phyloP scores from a whole-genome alignment of 2,888 invertebrate species.

The Ophion ellenae region DNA sequence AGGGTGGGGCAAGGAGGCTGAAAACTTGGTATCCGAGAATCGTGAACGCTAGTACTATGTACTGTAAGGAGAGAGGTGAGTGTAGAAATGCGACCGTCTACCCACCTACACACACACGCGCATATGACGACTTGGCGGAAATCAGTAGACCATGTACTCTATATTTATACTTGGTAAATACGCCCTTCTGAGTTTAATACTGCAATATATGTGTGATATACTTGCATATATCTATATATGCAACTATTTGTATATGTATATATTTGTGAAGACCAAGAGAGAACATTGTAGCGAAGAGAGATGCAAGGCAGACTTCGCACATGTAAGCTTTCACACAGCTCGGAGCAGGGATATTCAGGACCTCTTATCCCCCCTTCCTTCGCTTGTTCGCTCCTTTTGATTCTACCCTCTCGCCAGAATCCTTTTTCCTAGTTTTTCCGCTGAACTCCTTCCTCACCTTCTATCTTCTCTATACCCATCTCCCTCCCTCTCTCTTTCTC shows the following conservation, averaged over 20 bases:
- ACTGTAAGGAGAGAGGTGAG: slow-evolving; percentile 41
- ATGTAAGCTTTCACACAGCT: slow-evolving; percentile 64
- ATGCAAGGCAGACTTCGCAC: slow-evolving; percentile 54
- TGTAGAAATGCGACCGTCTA: slow-evolving; percentile 29
- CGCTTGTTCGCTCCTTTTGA: slow-evolving; percentile 48
- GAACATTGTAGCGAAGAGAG: slow-evolving; percentile 1
- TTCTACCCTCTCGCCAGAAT: slow-evolving; percentile 25
- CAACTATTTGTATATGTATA: background rate
- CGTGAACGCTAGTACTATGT: slow-evolving; percentile 66
- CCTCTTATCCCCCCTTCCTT: slow-evolving; percentile 67
- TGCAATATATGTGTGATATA: slow-evolving; percentile 20
- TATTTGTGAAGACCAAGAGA: slow-evolving; percentile 9
- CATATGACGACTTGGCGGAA: background rate
- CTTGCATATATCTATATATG: background rate
- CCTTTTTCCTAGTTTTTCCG: slow-evolving; percentile 38
- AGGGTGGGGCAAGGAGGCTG: slow-evolving; percentile 51
- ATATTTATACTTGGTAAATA: background rate
- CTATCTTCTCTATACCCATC: slow-evolving; percentile 6
- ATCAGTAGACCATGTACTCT: slow-evolving; percentile 5
- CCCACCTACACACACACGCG: background rate
- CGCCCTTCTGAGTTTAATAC: slow-evolving; percentile 29
- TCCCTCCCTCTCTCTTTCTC: slow-evolving; percentile 45
- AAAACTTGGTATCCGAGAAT: slow-evolving; percentile 75
- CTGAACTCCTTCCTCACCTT: slow-evolving; percentile 38
- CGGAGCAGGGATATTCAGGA: slow-evolving; percentile 65